A percentile compares a stretch with the other conserved stretches of the same genome.
Evolutionary conservation across 1,140 invertebrate species (phyloP).

Genomic region (Lanistes nyassanus): DNA sequence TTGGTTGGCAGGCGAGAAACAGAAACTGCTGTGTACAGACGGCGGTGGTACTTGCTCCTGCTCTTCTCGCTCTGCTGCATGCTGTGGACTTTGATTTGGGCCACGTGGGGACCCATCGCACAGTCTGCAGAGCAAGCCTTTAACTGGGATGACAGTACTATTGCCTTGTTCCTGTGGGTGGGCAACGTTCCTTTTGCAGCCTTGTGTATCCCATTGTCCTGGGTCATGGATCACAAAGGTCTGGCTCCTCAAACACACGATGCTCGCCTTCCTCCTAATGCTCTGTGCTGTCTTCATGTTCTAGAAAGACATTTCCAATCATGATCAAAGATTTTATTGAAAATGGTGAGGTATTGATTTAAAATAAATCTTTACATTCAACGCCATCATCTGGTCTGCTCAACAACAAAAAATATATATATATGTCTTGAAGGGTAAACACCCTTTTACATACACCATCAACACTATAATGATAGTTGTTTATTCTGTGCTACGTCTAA

Average conservation of each 20-base stretch:
- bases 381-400: too few species aligned
- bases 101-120: slow-evolving; percentile 70
- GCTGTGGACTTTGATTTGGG: slow-evolving; percentile 64
- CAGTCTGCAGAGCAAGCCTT: slow-evolving; percentile 67
- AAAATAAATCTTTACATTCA: too few species aligned
- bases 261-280: too few species aligned
- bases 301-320: too few species aligned
- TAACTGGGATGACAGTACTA: slow-evolving; percentile 64
- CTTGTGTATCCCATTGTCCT: slow-evolving; percentile 67
- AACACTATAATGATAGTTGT: too few species aligned
- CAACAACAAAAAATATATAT: too few species aligned
- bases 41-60: slow-evolving; percentile 47
- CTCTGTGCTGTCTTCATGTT: too few species aligned
- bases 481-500: too few species aligned
- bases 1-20: neutral
- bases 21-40: slow-evolving; percentile 28
- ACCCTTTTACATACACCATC: too few species aligned
- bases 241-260: neutral
- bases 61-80: slow-evolving; percentile 39
- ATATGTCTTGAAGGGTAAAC: too few species aligned
- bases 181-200: slow-evolving; percentile 68
- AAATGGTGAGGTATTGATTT: too few species aligned
- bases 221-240: slow-evolving; percentile 62
- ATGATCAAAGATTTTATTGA: too few species aligned
- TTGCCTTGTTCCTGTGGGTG: slow-evolving; percentile 70